These are phyloP conservation scores for Monarcha castaneiventris DNA, from an alignment of 2,113 vertebrate species.

Conservation along the genomic window DNA sequence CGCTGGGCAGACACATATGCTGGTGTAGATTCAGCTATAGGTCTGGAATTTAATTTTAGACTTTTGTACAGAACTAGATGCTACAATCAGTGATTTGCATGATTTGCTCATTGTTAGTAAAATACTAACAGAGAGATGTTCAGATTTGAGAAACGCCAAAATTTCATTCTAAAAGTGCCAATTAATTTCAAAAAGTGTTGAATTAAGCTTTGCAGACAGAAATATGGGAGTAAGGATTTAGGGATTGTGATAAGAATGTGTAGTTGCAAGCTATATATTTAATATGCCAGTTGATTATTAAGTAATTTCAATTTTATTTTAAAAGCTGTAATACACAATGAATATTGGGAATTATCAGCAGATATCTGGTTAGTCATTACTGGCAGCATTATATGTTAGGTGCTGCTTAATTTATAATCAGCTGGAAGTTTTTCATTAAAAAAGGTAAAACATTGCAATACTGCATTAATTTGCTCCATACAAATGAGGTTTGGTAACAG, in stretches of 20 bases:
- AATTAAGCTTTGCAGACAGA: neutral
- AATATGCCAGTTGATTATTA: neutral
- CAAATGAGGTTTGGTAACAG: neutral
- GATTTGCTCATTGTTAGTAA: neutral
- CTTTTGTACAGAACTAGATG: neutral
- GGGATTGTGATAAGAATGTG: neutral
- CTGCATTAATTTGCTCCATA: neutral
- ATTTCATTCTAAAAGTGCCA: neutral
- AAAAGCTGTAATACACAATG: neutral
- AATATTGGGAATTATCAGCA: neutral
- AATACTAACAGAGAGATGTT: neutral
- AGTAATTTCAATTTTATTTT: neutral
- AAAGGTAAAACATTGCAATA: neutral
- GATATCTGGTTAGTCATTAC: neutral
- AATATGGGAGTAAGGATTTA: neutral
- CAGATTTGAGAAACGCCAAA: neutral
- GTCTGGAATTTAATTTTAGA: neutral
- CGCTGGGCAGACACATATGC: neutral
- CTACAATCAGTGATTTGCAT: neutral
- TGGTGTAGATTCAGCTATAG: neutral
- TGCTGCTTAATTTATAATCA: neutral
- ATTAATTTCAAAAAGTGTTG: neutral
- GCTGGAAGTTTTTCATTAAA: neutral
- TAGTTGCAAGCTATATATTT: neutral
- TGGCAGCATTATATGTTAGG: neutral